A percentile compares a stretch with the other conserved stretches of the same genome.
Conservation (phyloP, 2,797 vertebrate genomes). For the Buphagus erythrorhynchus region DNA sequence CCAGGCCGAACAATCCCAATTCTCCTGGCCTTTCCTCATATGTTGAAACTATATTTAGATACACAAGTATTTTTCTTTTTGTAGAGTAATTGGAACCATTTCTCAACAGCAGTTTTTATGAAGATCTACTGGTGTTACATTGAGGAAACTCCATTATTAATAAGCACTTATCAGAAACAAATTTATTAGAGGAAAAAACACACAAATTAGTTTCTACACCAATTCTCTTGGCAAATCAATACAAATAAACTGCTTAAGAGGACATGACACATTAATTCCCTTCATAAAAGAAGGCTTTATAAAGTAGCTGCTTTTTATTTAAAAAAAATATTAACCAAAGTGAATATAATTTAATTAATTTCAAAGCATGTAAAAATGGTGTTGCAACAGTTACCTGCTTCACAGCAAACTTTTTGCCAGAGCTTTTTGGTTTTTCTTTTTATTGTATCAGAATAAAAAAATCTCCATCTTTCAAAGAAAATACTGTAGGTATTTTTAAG, state of each 20-base stretch:
- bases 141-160: background rate
- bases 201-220: background rate
- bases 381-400: background rate
- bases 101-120: background rate
- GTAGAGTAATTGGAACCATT: background rate
- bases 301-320: background rate
- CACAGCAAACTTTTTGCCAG: background rate
- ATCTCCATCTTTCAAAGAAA: background rate
- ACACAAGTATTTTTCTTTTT: background rate
- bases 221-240: background rate
- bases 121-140: fast-evolving
- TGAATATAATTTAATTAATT: background rate
- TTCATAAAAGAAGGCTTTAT: background rate
- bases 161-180: background rate
- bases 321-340: background rate
- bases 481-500: background rate
- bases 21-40: background rate
- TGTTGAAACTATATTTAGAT: background rate
- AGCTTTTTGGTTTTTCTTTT: fast-evolving
- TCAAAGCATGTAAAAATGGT: background rate
- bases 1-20: background rate
- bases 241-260: background rate
- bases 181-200: background rate
- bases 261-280: background rate
- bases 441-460: background rate